Base-by-base conservation (phyloP, 2,888 invertebrate genomes). In the Marronus borbonicus region DNA sequence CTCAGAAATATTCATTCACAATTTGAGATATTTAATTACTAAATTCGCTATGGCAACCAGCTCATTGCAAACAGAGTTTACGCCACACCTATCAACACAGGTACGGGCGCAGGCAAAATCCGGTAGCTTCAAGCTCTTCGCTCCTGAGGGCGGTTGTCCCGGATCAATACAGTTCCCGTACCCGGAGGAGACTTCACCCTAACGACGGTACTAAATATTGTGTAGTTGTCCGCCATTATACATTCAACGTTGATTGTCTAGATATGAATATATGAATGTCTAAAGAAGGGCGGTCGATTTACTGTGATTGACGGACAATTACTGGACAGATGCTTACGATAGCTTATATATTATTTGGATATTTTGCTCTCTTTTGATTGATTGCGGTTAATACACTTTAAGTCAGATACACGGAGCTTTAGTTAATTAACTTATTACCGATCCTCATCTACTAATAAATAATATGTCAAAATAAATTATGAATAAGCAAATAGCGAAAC, bases 11-110 rank as follows among this genome's bases (percentile, higher is more conserved):
- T 70, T 69, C 77, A 77, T 77, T 78, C 78, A 78, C 65, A 78
- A 72, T 49, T 60, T 60, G 55, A 78, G 75, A 75, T 68, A 76
- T 72, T 60, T 78, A 78, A 78, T 78, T 78, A 78, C 60, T 65
- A 68, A 78, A 75, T 75, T 78, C 50, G 58, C 78, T 78, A 78
- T 78, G 75, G 78, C 78, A 78, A 78, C 78, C 65, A 78, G 69
- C 76, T 78, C 64, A 70, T 65, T 75, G 76, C 76, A 76, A 70
- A 50, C 78, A 76, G 76, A 24, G 69, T 77, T 75, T 75, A 79
- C 75, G 81, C 80, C 80, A 80, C 81, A 81, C 80, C 81, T 80
- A 74, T 78, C 78, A 68, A 77, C 78, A 79, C 79, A 78, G 79
- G 80, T 80, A 74, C 80, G 69, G 79, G 77, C 58, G 66, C 66